Base-by-base conservation (phyloP, 2,888 invertebrate genomes). In the Cetonia aurata region DNA sequence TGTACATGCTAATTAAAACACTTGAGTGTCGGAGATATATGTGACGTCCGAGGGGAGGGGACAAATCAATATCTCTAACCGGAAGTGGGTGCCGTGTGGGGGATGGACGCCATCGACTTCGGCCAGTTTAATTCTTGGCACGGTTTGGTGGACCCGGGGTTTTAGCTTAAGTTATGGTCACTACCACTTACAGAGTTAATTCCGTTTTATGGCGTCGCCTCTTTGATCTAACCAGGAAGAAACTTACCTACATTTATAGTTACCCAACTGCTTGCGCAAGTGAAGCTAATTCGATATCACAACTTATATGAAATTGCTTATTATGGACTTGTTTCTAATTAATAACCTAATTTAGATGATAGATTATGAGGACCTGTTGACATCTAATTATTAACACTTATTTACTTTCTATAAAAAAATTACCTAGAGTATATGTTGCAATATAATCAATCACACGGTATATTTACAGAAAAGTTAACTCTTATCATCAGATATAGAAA, bases 1-100 rank as follows among this genome's bases (percentile, higher is more conserved):
- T 73, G 74, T 75, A 76, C 76, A 74, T 76, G 77, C 75, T 77
- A 77, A 77, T 77, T 76, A 77, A 76, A 76, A 75, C 75, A 74
- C 71, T 68, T 68, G 62, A 62, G 62, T 62, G 62, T 62, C 15
- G 62, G 62, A 62, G 62, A 62, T 62, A 48, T 62, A 62, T 62
- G 62, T 62, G 62, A 62, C 62, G 62, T 46, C 33, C 25, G 25
- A 25, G 25, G 25, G 4, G 25, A 48, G 62, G 62, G 62, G 62
- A 62, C 62, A 48, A 62, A 62, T 62, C 62, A 62, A 62, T 62
- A 62, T 62, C 62, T 25, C 25, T 62, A 62, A 33, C 62, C 48
- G 62, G 25, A 48, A 62, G 48, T n/a, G 13, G 42, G 37, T 37
- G 41, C 13, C 59, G 25, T 4, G 25, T 25, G 25, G 25, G 25